A percentile compares a stretch with the other conserved stretches of the same genome.
phyloP scores from a whole-genome alignment of 2,797 vertebrate genomes.

The Rhinophrynus dorsalis region DNA sequence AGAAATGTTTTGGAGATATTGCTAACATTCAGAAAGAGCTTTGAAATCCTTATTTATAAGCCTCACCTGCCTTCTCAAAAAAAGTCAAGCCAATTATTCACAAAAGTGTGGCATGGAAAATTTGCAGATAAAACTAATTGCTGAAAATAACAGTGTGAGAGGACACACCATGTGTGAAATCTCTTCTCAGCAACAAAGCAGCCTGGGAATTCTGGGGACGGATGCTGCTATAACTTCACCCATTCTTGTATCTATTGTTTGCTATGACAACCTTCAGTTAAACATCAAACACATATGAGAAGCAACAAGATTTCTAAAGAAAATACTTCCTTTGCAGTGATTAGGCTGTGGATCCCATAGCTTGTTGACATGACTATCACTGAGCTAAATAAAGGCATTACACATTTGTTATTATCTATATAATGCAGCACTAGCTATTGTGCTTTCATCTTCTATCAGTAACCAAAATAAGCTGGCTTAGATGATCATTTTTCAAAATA shows the following conservation, averaged over 20 bases:
- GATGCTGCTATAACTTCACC: constrained; percentile 7
- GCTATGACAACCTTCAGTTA: constrained; percentile 31
- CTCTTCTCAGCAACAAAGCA: constrained; percentile 12
- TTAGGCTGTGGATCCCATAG: not conserved
- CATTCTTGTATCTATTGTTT: constrained; percentile 16
- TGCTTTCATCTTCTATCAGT: not conserved
- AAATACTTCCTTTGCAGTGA: constrained; percentile 6
- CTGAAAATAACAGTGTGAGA: constrained; percentile 8
- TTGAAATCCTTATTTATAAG: no score
- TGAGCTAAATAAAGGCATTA: not conserved
- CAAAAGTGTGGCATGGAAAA: not conserved
- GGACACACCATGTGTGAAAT: constrained; percentile 30
- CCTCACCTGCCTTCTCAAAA: no score
- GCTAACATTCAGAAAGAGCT: no score
- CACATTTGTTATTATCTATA: not conserved
- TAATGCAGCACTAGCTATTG: not conserved
- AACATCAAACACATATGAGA: constrained; percentile 17
- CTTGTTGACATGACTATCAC: not conserved
- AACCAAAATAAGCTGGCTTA: not conserved
- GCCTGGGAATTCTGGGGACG: constrained; percentile 8
- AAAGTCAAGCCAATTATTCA: no score
- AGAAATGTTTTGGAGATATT: no score
- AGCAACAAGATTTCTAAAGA: constrained; percentile 31
- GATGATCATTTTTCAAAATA: no score
- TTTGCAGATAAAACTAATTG: not conserved